phyloP scores from a whole-genome alignment of 2,113 vertebrate genomes.

The Semnornis frantzii region DNA sequence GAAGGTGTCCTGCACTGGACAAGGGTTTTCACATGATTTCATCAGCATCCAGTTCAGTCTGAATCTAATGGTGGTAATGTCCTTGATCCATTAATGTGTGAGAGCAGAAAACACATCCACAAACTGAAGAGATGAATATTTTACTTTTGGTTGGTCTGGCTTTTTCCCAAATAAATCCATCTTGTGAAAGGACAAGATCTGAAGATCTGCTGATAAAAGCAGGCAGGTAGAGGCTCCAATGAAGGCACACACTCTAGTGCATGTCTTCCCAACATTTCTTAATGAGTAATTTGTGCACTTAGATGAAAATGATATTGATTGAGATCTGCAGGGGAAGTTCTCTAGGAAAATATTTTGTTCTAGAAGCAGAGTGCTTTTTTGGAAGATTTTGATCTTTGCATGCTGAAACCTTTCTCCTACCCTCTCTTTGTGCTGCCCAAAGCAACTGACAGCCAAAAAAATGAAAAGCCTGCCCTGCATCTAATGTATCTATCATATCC shows the following conservation, averaged over 20 bases:
- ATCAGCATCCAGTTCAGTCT: neutral
- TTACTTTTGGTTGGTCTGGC: neutral
- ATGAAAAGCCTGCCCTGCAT: conserved; percentile 59
- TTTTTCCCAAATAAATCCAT: neutral
- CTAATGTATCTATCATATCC: conserved; percentile 61
- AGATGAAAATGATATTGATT: conserved; percentile 67
- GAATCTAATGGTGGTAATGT: neutral
- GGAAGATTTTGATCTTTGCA: conserved; percentile 61
- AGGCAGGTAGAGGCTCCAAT: conserved; percentile 40
- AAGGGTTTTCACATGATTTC: neutral
- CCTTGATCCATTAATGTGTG: neutral
- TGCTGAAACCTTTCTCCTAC: conserved; percentile 61
- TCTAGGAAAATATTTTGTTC: conserved; percentile 57
- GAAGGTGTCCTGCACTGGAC: neutral
- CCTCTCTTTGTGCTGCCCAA: conserved; percentile 62
- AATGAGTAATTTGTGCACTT: conserved; percentile 63
- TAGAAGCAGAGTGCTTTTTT: conserved; percentile 35
- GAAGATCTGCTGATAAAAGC: conserved; percentile 33
- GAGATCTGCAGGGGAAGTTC: conserved; percentile 60
- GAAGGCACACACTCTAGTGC: conserved; percentile 35
- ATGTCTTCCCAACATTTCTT: conserved; percentile 53
- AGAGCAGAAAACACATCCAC: neutral
- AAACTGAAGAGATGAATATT: neutral
- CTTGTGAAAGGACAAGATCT: neutral
- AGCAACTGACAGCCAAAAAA: conserved; percentile 49